Conservation (phyloP, 2,888 invertebrate genomes). For the Sialis lutaria region DNA sequence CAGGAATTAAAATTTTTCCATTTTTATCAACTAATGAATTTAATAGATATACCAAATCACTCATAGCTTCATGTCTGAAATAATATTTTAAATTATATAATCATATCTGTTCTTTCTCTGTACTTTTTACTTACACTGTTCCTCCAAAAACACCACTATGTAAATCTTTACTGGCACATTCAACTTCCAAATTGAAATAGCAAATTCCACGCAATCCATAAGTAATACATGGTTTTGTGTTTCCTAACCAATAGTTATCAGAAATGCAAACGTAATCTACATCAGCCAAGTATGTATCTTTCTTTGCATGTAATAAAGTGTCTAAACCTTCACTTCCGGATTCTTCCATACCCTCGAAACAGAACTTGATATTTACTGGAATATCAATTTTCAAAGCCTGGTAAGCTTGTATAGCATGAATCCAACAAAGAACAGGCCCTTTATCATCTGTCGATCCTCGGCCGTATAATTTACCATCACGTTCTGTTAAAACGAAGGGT, state of each 20-base stretch:
- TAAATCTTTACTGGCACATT: conserved; percentile 79
- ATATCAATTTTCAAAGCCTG: conserved; percentile 46
- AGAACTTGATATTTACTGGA: conserved; percentile 70
- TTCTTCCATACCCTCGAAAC: conserved; percentile 98
- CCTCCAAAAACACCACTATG: conserved; percentile 96
- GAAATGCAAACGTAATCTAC: conserved; percentile 95
- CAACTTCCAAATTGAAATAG: conserved; percentile 77
- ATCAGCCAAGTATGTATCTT: conserved; percentile 61
- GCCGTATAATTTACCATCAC: conserved; percentile 77
- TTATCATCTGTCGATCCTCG: conserved; percentile 91
- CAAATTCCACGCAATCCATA: conserved; percentile 89
- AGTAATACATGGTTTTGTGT: conserved; percentile 90
- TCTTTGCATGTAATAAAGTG: conserved; percentile 51
- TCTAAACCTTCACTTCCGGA: conserved; percentile 93
- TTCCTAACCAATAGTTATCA: conserved; percentile 98
- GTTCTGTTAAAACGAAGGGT: conserved; percentile 79
- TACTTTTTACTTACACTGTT: conserved; percentile 46
- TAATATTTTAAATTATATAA: conserved; percentile 8
- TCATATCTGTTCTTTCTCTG: not conserved
- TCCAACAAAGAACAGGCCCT: conserved; percentile 88
- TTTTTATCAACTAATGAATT: conserved; percentile 68
- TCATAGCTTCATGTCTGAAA: conserved; percentile 67
- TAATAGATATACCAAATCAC: conserved; percentile 77
- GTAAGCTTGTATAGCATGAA: conserved; percentile 82
- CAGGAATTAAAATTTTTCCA: conserved; percentile 71